Conservation (phyloP, 2,797 vertebrate genomes). For the Scarus forsteni region DNA sequence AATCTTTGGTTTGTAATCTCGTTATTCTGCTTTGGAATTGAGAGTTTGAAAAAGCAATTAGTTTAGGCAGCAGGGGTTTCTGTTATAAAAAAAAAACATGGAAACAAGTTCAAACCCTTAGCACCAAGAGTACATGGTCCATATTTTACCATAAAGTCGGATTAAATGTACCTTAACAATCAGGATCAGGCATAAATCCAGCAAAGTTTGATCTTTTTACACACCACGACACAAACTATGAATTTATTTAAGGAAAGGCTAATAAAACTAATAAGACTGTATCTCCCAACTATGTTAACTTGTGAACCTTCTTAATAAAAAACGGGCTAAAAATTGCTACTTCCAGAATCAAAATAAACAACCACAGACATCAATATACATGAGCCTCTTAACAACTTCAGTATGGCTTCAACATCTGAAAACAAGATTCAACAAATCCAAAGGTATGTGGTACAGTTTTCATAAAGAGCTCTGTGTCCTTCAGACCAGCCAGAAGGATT, state of each 20-base stretch:
- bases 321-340: too few species aligned
- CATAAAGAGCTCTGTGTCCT: too few species aligned
- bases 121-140: not conserved
- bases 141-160: slow-evolving; percentile 3
- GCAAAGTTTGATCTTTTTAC: not conserved
- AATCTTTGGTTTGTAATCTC: slow-evolving; percentile 15
- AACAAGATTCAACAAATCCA: too few species aligned
- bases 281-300: not conserved
- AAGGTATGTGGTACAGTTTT: too few species aligned
- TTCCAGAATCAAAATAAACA: too few species aligned
- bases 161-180: slow-evolving; percentile 15
- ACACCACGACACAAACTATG: not conserved
- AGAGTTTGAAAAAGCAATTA: slow-evolving; percentile 10
- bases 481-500: too few species aligned
- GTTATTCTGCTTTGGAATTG: slow-evolving; percentile 21
- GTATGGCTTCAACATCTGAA: too few species aligned
- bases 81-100: not conserved
- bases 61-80: slow-evolving; percentile 7
- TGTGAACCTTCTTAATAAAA: not conserved
- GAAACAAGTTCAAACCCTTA: not conserved
- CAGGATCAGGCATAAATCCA: not conserved
- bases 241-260: not conserved
- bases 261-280: too few species aligned
- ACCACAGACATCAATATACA: too few species aligned
- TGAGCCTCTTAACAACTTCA: too few species aligned